Base-by-base conservation (phyloP, 2,888 invertebrate species). In the Pyrocoelia pectoralis region DNA sequence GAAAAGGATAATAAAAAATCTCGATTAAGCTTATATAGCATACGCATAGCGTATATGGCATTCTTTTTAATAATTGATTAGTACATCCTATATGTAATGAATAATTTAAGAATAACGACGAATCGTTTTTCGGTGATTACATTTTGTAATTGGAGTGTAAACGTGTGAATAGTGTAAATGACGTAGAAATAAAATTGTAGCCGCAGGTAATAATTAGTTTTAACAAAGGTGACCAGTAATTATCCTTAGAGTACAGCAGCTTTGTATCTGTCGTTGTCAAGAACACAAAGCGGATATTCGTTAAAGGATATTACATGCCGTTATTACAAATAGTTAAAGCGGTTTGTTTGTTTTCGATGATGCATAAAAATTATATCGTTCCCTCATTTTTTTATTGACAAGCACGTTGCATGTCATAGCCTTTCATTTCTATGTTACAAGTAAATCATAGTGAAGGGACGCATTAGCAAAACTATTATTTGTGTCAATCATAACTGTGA, bases 221-320 rank as follows among this genome's bases (percentile, higher is more conserved):
- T 28, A 54, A 54, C 54, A 54, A 54, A 54, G 54, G 54, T 54
- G 54, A 24, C 43, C 54, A 46, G 43, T 13, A 54, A 43, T 54
- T 54, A 43, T 54, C 41, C 54, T 28, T 46, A 54, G 43, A 19
- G 24, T 28, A 46, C 4, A 54, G 18, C 13, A 12, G 29, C 54
- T 54, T 43, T 54, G 43, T 43, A 28, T 15, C 1, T 54, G 46
- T 46, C 29, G 40, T 54, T 54, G 43, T 54, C 54, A 54, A 6
- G 28, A 28, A 24, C 54, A 54, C 18, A 54, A 43, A 54, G 41
- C 41, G 28, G 48, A 19, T 17, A 48, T 24, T 48, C 18, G 19
- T 4, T 38, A 38, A n/a, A n/a, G n/a, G n/a, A n/a, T n/a, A 9
- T 12, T 8, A 38, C 12, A 13, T 13, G 8, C 6, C 41, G 6